These are phyloP conservation scores for Reticulitermes speratus DNA, from an alignment of 1,140 invertebrate species.

Conservation along the genomic window DNA sequence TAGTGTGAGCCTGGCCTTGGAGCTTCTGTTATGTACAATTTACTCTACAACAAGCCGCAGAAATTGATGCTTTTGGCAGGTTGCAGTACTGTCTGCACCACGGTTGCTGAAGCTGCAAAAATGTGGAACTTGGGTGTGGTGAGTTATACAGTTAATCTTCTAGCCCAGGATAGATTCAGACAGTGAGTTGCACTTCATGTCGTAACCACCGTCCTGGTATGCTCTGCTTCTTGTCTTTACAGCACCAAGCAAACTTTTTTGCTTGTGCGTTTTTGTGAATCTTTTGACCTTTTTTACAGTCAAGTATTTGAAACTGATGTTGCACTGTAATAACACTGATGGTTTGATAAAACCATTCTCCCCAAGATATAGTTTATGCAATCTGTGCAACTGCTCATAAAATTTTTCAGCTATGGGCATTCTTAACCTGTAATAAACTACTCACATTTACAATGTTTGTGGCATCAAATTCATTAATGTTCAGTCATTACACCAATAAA, in stretches of 20 bases:
- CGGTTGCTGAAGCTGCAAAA: constrained; percentile 97
- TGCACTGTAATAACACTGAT: too few species aligned
- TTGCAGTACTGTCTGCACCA: constrained; percentile 98
- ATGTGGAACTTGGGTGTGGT: constrained; percentile 99
- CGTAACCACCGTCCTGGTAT: not conserved
- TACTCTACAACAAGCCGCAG: constrained; percentile 93
- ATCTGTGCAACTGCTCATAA: too few species aligned
- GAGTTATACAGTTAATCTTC: constrained; percentile 48
- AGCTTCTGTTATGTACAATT: constrained; percentile 97
- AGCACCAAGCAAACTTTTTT: not conserved
- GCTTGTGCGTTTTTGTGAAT: not conserved
- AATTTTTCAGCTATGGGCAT: too few species aligned
- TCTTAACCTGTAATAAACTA: too few species aligned
- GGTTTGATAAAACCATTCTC: too few species aligned
- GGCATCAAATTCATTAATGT: too few species aligned
- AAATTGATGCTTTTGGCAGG: constrained; percentile 96
- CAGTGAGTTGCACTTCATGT: not conserved
- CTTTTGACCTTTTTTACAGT: too few species aligned
- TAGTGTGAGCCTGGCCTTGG: constrained; percentile 98
- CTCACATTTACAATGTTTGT: too few species aligned
- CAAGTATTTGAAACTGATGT: not conserved
- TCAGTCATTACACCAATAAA: too few species aligned
- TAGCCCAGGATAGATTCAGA: too few species aligned
- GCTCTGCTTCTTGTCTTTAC: not conserved
- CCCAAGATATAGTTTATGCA: too few species aligned